phyloP scores from a whole-genome alignment of 2,888 invertebrate genomes.

The Blera fallax region DNA sequence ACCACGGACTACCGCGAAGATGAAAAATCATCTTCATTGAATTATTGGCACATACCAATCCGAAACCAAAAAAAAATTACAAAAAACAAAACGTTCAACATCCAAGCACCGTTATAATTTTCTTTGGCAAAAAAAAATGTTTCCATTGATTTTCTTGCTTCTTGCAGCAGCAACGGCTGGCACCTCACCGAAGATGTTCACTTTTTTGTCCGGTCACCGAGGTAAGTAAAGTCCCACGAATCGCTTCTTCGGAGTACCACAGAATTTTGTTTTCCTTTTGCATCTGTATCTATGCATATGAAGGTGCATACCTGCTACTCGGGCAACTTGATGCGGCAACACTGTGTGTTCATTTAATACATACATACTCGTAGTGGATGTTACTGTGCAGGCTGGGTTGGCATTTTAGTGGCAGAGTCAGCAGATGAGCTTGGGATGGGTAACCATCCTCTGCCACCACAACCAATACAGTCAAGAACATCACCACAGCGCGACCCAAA shows the following conservation, averaged over 20 bases:
- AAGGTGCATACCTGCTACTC: slow-evolving; percentile 24
- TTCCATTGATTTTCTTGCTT: slow-evolving; percentile 45
- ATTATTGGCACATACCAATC: slow-evolving; percentile 65
- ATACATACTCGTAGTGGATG: slow-evolving; percentile 26
- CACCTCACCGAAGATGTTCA: slow-evolving; percentile 38
- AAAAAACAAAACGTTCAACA: slow-evolving; percentile 2
- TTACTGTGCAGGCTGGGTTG: slow-evolving; percentile 18
- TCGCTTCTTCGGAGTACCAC: not conserved
- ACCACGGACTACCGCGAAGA: slow-evolving; percentile 8
- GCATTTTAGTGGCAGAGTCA: slow-evolving; percentile 32
- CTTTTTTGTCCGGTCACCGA: slow-evolving; percentile 46
- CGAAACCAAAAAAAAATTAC: slow-evolving; percentile 1
- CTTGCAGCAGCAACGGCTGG: slow-evolving; percentile 23
- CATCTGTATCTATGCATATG: slow-evolving; percentile 48
- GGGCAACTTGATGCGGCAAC: slow-evolving; percentile 59
- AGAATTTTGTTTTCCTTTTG: slow-evolving; percentile 1
- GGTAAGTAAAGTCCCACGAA: slow-evolving; percentile 61
- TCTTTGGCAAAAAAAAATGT: slow-evolving; percentile 18
- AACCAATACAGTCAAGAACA: not conserved
- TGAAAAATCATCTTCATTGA: slow-evolving; percentile 65
- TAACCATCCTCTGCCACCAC: slow-evolving; percentile 12
- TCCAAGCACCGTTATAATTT: slow-evolving; percentile 65
- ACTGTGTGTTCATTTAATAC: slow-evolving; percentile 45
- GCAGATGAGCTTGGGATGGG: slow-evolving; percentile 65
- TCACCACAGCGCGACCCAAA: slow-evolving; percentile 38